These are phyloP conservation scores for Okamejei kenojei DNA, from an alignment of 2,797 vertebrate species.

Conservation along the genomic window DNA sequence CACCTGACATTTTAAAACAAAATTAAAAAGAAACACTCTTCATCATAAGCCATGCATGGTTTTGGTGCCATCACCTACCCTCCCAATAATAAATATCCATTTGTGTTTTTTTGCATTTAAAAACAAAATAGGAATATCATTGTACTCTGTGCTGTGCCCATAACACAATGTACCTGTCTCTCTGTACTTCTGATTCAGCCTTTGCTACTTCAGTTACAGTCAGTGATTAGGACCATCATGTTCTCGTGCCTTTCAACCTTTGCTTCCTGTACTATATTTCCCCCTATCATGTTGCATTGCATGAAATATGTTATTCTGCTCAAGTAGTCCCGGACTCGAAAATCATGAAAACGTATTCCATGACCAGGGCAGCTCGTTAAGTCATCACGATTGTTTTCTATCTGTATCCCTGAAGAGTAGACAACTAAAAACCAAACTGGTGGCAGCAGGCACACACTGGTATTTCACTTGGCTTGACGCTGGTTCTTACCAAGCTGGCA, in stretches of 20 bases:
- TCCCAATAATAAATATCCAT: conserved; percentile 27
- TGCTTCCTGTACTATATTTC: conserved; percentile 39
- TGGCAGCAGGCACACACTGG: conserved; percentile 98
- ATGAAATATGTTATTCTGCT: conserved; percentile 47
- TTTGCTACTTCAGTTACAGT: conserved; percentile 51
- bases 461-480: conserved; percentile 90
- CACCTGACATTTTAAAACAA: conserved; percentile 55
- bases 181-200: conserved; percentile 44
- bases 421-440: conserved; percentile 73
- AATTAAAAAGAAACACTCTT: conserved; percentile 21
- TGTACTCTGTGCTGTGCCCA: conserved; percentile 32
- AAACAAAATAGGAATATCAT: conserved; percentile 9
- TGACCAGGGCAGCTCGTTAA: conserved; percentile 47
- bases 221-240: conserved; percentile 45
- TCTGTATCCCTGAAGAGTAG: conserved; percentile 62
- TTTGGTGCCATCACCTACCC: conserved; percentile 47
- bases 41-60: conserved; percentile 37
- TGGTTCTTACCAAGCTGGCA: conserved; percentile 71
- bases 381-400: conserved; percentile 40
- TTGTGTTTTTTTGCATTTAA: conserved; percentile 41
- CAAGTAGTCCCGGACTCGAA: conserved; percentile 42
- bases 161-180: conserved; percentile 55
- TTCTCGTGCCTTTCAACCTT: conserved; percentile 40
- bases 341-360: conserved; percentile 33
- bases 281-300: conserved; percentile 40